These are phyloP conservation scores for Agriopis marginaria DNA, from an alignment of 2,888 invertebrate genomes.

Conservation along the genomic window DNA sequence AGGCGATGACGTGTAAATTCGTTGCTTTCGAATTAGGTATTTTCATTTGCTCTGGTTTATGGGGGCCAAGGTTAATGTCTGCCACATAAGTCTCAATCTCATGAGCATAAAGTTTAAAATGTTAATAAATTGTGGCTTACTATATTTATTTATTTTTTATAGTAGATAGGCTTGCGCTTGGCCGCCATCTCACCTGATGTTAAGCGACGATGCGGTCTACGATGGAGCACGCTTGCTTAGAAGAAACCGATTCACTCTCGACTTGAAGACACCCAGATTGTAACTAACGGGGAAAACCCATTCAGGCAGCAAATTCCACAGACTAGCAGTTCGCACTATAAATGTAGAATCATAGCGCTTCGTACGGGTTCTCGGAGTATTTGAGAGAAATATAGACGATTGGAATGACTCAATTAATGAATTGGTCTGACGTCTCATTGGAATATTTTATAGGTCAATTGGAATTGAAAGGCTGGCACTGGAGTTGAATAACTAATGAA, in stretches of 20 bases:
- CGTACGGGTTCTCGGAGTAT: no score
- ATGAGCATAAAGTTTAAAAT: constrained; percentile 6
- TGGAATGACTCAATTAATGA: constrained; percentile 23
- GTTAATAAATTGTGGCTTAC: constrained; percentile 13
- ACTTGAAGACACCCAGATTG: no score
- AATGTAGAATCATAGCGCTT: no score
- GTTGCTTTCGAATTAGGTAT: constrained; percentile 51
- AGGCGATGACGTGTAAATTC: constrained; percentile 58
- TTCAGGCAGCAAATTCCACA: no score
- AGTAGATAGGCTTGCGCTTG: no score
- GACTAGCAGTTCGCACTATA: no score
- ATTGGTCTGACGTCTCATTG: constrained; percentile 9
- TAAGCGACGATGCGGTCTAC: no score
- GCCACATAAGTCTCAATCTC: constrained; percentile 13
- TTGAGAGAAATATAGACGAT: constrained; percentile 16
- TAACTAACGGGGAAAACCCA: no score
- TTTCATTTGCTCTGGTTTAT: constrained; percentile 58
- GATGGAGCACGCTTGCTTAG: no score
- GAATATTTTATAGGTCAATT: constrained; percentile 27
- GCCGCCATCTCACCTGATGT: no score
- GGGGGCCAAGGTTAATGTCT: constrained; percentile 68
- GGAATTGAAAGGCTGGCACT: constrained; percentile 8
- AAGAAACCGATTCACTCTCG: no score
- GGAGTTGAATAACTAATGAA: constrained; percentile 24
- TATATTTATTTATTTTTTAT: no score